phyloP scores from a whole-genome alignment of 2,797 vertebrate species.

The Poeciliopsis turneri region DNA sequence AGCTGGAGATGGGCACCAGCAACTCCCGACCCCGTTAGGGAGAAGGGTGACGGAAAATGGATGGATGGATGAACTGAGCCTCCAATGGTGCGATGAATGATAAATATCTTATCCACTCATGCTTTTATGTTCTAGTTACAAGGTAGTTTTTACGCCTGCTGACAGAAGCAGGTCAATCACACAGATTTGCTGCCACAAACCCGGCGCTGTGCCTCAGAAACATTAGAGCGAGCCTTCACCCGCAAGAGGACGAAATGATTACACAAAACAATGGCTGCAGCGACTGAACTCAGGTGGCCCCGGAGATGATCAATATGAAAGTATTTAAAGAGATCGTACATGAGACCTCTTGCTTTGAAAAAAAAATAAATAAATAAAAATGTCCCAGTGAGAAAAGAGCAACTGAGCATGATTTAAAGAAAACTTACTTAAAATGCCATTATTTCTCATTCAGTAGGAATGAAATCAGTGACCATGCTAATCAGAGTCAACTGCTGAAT shows the following conservation, averaged over 20 bases:
- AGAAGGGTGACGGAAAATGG: no score
- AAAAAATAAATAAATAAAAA: not conserved
- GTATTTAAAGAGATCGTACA: not conserved
- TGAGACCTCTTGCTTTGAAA: not conserved
- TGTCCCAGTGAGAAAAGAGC: not conserved
- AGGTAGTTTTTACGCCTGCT: slow-evolving; percentile 49
- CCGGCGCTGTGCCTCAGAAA: slow-evolving; percentile 35
- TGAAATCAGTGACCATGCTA: not conserved
- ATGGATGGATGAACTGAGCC: no score
- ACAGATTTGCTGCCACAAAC: slow-evolving; percentile 50
- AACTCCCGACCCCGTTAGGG: no score
- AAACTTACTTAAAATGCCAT: not conserved
- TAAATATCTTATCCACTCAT: slow-evolving; percentile 47
- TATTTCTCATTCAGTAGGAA: not conserved
- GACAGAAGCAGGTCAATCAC: slow-evolving; percentile 76
- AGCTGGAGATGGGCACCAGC: no score
- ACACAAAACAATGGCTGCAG: slow-evolving; percentile 27
- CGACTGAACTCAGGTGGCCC: slow-evolving; percentile 9
- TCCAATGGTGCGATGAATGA: slow-evolving; percentile 47
- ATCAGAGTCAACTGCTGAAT: not conserved
- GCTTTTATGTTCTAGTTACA: slow-evolving; percentile 40
- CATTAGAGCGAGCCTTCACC: slow-evolving; percentile 40
- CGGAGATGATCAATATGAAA: slow-evolving; percentile 25
- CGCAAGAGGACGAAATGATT: slow-evolving; percentile 26
- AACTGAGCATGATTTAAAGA: not conserved